These are phyloP conservation scores for Peromyscus melanophrys DNA, from an alignment of 2,797 vertebrate genomes.

Conservation along the genomic window DNA sequence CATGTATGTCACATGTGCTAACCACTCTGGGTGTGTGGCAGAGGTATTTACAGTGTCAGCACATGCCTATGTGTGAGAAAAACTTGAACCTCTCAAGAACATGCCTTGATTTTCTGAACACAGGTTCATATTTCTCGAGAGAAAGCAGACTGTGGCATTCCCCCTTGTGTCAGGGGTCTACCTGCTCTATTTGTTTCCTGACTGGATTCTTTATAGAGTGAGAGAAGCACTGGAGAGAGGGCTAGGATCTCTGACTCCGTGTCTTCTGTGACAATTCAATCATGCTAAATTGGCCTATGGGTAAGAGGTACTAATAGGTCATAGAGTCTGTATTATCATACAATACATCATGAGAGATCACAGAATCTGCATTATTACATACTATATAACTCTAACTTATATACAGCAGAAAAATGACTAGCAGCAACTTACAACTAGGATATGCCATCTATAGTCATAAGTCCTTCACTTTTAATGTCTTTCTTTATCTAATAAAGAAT, in stretches of 20 bases:
- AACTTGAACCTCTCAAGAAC: background rate
- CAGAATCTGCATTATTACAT: background rate
- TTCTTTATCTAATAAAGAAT: background rate
- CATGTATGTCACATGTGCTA: background rate
- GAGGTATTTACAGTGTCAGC: background rate
- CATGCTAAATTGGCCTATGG: too few relatives aligned
- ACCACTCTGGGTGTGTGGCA: background rate
- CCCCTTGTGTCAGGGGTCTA: background rate
- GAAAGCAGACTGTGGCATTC: background rate
- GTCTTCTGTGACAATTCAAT: too few relatives aligned
- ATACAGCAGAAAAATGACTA: background rate
- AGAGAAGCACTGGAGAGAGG: background rate
- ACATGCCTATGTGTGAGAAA: background rate
- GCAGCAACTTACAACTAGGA: background rate
- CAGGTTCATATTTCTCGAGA: background rate
- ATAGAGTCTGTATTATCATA: background rate
- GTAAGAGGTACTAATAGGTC: background rate
- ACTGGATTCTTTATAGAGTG: background rate
- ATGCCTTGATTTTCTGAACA: background rate
- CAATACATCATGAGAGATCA: background rate
- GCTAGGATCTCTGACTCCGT: background rate
- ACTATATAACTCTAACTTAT: background rate
- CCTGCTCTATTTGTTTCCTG: background rate
- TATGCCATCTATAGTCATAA: background rate
- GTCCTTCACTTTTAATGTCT: background rate